Evolutionary conservation across 2,113 vertebrate species (phyloP).

Genomic region (Nettapus auritus): DNA sequence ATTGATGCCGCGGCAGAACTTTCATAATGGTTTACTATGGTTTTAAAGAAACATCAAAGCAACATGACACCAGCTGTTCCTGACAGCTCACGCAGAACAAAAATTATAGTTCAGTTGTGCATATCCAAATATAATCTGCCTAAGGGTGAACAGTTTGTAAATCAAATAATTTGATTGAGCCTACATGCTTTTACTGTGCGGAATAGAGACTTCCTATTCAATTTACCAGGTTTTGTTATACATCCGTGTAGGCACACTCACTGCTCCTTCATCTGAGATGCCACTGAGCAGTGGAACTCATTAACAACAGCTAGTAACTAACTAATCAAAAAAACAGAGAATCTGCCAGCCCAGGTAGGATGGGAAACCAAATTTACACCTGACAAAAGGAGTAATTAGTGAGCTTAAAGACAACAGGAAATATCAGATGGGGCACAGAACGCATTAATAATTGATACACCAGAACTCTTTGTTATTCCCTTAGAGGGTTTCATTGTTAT

Average conservation of each 20-base stretch:
- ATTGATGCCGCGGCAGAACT: constrained; percentile 9
- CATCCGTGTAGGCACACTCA: background rate
- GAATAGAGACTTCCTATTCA: background rate
- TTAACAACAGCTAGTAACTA: constrained; percentile 61
- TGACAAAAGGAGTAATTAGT: constrained; percentile 76
- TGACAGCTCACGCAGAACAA: constrained; percentile 54
- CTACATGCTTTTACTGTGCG: constrained; percentile 37
- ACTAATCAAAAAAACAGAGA: constrained; percentile 56
- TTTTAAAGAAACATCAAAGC: constrained; percentile 72
- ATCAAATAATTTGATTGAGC: constrained; percentile 40
- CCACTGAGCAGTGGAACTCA: constrained; percentile 60
- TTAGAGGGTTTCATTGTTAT: constrained; percentile 66
- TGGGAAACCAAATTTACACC: constrained; percentile 68
- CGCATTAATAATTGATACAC: constrained; percentile 75
- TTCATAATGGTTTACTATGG: constrained; percentile 36
- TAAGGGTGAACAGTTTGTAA: constrained; percentile 74
- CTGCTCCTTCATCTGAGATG: constrained; percentile 4
- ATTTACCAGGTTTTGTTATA: background rate
- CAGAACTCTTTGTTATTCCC: constrained; percentile 65
- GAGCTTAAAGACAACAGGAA: constrained; percentile 69
- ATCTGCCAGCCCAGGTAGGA: constrained; percentile 67
- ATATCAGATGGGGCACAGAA: constrained; percentile 68
- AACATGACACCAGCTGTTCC: constrained; percentile 10
- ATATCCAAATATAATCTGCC: constrained; percentile 70
- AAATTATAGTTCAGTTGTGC: constrained; percentile 23